These are phyloP conservation scores for Nerophis lumbriciformis DNA, from an alignment of 2,113 vertebrate species.

Conservation along the genomic window DNA sequence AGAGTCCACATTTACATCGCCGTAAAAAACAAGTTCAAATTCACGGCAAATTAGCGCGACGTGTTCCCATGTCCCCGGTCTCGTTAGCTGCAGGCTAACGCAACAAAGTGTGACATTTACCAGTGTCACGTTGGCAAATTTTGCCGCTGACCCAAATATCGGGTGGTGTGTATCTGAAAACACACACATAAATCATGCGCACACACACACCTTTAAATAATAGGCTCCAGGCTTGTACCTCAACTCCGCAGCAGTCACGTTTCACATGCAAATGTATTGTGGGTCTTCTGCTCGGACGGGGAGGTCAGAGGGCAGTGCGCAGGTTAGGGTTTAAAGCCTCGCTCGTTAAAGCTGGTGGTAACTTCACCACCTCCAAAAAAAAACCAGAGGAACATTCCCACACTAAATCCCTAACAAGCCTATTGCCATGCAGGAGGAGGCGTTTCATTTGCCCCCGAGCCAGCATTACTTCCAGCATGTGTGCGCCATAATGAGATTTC, in stretches of 20 bases:
- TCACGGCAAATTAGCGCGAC: too few relatives aligned
- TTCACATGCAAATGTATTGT: slow-evolving; percentile 44
- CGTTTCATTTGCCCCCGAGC: slow-evolving; percentile 58
- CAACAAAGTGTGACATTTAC: background rate
- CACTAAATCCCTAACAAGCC: slow-evolving; percentile 57
- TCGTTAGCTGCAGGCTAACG: too few relatives aligned
- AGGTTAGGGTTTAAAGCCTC: slow-evolving; percentile 53
- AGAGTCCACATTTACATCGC: too few relatives aligned
- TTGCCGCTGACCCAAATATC: slow-evolving; percentile 22
- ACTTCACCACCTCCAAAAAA: background rate
- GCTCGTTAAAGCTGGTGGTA: slow-evolving; percentile 43
- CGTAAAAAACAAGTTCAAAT: too few relatives aligned
- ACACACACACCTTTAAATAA: slow-evolving; percentile 18
- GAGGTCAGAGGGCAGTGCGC: slow-evolving; percentile 25
- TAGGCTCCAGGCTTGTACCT: slow-evolving; percentile 17
- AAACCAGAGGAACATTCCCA: slow-evolving; percentile 33
- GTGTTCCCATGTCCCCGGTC: too few relatives aligned
- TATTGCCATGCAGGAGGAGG: slow-evolving; percentile 57
- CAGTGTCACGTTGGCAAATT: slow-evolving; percentile 1
- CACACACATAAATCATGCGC: background rate
- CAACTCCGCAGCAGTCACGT: slow-evolving; percentile 41
- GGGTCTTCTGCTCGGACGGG: slow-evolving; percentile 11
- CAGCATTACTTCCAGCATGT: slow-evolving; percentile 51
- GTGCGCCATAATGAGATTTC: slow-evolving; percentile 63
- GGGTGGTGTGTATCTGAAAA: slow-evolving; percentile 13